A percentile compares a stretch with the other conserved stretches of the same genome.
Conservation (phyloP, 2,888 invertebrate species). For the Lapara coniferarum region DNA sequence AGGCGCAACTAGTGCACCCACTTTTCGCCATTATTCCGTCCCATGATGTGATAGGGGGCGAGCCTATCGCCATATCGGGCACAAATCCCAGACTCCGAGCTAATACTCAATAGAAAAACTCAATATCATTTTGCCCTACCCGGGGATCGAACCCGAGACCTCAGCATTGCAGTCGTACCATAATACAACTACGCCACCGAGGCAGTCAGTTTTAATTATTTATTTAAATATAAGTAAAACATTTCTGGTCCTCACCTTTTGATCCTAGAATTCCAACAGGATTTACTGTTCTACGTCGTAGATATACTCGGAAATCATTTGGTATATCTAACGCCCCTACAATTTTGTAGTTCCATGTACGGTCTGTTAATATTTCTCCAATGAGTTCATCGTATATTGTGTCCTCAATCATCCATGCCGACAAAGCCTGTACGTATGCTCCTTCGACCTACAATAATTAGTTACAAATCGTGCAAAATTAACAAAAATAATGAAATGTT, state of each 20-base stretch:
- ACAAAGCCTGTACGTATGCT: conserved; percentile 78
- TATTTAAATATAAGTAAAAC: too few species aligned
- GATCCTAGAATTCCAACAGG: conserved; percentile 59
- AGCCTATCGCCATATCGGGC: too few species aligned
- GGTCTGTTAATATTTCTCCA: conserved; percentile 52
- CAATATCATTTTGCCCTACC: too few species aligned
- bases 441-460: conserved; percentile 81
- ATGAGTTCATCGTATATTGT: conserved; percentile 45
- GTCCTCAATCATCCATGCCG: conserved; percentile 53
- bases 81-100: too few species aligned
- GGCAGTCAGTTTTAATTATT: too few species aligned
- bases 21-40: too few species aligned
- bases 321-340: conserved; percentile 57
- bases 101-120: too few species aligned
- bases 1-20: too few species aligned
- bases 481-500: conserved; percentile 17
- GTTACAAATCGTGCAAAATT: background rate
- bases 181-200: too few species aligned
- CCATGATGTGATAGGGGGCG: too few species aligned
- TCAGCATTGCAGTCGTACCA: too few species aligned
- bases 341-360: conserved; percentile 59
- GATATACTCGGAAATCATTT: conserved; percentile 53
- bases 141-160: too few species aligned
- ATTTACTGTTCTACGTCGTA: conserved; percentile 48
- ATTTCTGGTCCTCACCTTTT: conserved; percentile 45